Percentiles rank a stretch among this genome's conserved stretches.
These are phyloP conservation scores for Branchinecta sandiegonensis DNA, from an alignment of 2,888 invertebrate genomes.

Conservation along the genomic window DNA sequence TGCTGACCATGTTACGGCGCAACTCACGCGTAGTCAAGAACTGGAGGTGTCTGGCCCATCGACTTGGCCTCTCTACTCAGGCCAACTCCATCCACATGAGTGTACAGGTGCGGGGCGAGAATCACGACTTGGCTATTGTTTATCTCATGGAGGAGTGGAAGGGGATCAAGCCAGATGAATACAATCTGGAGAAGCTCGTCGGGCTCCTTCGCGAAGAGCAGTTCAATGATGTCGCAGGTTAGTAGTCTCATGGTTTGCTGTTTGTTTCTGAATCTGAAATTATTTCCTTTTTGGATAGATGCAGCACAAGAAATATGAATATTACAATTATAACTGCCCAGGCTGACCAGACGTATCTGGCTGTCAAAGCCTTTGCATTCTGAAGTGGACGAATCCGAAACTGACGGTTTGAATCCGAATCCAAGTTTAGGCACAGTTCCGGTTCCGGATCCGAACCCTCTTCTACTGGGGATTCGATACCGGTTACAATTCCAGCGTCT, in stretches of 20 bases:
- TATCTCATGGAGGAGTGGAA: slow-evolving; percentile 20
- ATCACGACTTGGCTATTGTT: slow-evolving; percentile 17
- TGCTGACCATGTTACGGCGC: not conserved
- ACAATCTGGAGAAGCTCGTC: slow-evolving; percentile 17
- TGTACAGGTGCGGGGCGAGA: slow-evolving; percentile 16
- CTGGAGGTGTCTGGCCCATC: slow-evolving; percentile 12
- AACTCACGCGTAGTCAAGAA: not conserved
- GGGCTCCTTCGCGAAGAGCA: slow-evolving; percentile 13
- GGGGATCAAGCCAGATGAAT: slow-evolving; percentile 16
- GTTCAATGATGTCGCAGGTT: slow-evolving; percentile 20
- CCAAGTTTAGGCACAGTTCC: no score
- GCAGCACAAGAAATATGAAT: no score
- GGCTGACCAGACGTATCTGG: no score
- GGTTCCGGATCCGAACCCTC: no score
- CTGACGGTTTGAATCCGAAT: no score
- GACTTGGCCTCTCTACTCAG: slow-evolving; percentile 18
- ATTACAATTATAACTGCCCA: no score
- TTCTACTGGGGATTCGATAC: no score
- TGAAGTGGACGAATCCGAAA: no score
- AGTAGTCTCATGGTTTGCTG: not conserved
- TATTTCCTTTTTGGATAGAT: no score
- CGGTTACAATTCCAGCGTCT: no score
- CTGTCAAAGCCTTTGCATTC: no score
- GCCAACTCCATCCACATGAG: slow-evolving; percentile 5
- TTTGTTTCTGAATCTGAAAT: no score